Percentiles rank a stretch among this genome's conserved stretches.
phyloP scores from a whole-genome alignment of 2,797 vertebrate genomes.

The Manis crassicaudata region DNA sequence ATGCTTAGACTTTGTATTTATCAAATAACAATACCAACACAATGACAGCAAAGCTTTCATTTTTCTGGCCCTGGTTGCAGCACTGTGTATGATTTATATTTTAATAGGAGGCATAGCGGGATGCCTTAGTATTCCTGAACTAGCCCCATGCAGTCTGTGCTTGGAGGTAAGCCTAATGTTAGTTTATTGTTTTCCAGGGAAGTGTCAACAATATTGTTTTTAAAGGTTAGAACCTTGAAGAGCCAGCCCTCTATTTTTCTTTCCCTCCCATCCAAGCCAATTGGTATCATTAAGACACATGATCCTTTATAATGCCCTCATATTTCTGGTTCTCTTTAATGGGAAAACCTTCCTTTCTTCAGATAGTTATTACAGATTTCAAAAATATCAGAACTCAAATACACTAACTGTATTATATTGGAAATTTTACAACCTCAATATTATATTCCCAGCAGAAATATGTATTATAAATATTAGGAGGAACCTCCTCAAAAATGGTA shows the following conservation, averaged over 20 bases:
- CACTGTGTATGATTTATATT: background rate
- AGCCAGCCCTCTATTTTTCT: background rate
- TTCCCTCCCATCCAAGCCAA: background rate
- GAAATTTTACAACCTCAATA: background rate
- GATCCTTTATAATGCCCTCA: background rate
- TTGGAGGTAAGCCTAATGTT: background rate
- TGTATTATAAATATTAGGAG: background rate
- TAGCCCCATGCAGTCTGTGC: background rate
- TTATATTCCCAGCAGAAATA: background rate
- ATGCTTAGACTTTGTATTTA: background rate
- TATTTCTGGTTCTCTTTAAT: background rate
- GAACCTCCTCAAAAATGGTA: background rate
- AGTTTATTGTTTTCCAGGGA: background rate
- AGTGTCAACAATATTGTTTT: background rate
- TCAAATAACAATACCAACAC: background rate
- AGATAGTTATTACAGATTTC: background rate
- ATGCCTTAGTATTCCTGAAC: background rate
- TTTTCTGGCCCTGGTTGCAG: background rate
- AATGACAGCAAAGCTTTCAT: background rate
- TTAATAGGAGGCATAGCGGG: background rate
- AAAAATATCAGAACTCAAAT: background rate
- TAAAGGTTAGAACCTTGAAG: background rate
- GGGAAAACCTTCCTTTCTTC: background rate
- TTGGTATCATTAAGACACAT: background rate
- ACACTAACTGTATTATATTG: background rate